Conservation (phyloP, 1,140 invertebrate species). For the Pogonomyrmex californicus region DNA sequence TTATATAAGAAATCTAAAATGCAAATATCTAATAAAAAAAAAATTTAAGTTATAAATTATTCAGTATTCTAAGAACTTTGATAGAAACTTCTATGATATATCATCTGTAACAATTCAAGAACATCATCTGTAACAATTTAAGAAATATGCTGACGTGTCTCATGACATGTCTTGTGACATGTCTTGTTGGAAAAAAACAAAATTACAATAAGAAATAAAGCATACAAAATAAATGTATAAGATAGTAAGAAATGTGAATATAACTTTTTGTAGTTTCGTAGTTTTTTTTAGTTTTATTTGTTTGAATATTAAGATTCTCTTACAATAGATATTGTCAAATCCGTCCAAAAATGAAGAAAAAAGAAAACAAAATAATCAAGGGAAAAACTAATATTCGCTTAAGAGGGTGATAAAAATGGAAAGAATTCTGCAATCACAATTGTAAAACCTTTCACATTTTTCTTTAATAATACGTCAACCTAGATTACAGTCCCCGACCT, state of each 20-base stretch:
- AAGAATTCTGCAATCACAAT: not conserved
- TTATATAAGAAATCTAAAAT: not conserved
- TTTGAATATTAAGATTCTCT: not conserved
- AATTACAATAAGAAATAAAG: not conserved
- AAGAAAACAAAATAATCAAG: not conserved
- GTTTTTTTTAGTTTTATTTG: not conserved
- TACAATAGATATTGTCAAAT: not conserved
- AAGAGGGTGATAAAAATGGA: not conserved
- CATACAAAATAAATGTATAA: not conserved
- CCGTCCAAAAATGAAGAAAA: not conserved
- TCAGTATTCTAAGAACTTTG: not conserved
- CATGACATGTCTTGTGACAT: too few species aligned
- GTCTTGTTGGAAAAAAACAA: not conserved
- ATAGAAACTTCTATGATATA: not conserved
- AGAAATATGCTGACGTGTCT: not conserved
- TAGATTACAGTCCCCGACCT: slow-evolving; percentile 34
- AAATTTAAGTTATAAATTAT: not conserved
- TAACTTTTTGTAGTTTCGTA: not conserved
- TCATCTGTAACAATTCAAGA: not conserved
- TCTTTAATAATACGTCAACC: slow-evolving; percentile 21
- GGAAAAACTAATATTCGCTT: not conserved
- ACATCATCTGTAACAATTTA: not conserved
- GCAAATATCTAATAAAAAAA: not conserved
- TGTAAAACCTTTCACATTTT: slow-evolving; percentile 57
- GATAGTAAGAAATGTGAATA: not conserved